Evolutionary conservation across 1,140 invertebrate species (phyloP).

Genomic region (Temnothorax curvispinosus): DNA sequence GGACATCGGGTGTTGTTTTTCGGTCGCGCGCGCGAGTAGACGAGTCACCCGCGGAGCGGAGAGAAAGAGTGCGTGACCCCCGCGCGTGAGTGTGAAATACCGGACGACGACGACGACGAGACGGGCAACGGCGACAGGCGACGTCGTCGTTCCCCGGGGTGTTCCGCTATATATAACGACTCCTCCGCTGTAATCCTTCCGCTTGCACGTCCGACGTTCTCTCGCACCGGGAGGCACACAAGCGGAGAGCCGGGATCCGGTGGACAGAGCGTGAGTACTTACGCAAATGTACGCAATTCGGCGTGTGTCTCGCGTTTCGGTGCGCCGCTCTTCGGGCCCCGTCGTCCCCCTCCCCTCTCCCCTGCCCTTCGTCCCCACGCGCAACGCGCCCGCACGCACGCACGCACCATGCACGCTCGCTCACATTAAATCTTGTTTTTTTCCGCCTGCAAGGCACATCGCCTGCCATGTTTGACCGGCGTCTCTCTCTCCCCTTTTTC

Average conservation of each 20-base stretch:
- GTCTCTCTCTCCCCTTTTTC: slow-evolving; percentile 37
- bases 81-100: slow-evolving; percentile 52
- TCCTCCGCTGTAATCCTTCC: slow-evolving; percentile 17
- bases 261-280: slow-evolving; percentile 65
- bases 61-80: slow-evolving; percentile 71
- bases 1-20: slow-evolving; percentile 71
- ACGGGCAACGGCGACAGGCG: not conserved
- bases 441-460: slow-evolving; percentile 69
- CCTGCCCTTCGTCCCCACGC: slow-evolving; percentile 30
- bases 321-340: not conserved
- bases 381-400: slow-evolving; percentile 32
- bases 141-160: not conserved
- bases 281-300: slow-evolving; percentile 46
- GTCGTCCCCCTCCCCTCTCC: no score
- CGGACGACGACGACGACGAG: not conserved
- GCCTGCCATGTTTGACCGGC: slow-evolving; percentile 72
- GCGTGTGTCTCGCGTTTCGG: not conserved
- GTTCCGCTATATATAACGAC: not conserved
- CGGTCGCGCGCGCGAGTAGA: slow-evolving; percentile 56
- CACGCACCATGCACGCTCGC: slow-evolving; percentile 39
- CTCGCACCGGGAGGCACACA: not conserved
- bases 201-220: not conserved
- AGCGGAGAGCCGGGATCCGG: not conserved
- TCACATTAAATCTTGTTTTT: slow-evolving; percentile 72
- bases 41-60: slow-evolving; percentile 45